Percentiles rank a stretch among this genome's conserved stretches.
phyloP scores from a whole-genome alignment of 2,888 invertebrate genomes.

The Ormyrus thymus region DNA sequence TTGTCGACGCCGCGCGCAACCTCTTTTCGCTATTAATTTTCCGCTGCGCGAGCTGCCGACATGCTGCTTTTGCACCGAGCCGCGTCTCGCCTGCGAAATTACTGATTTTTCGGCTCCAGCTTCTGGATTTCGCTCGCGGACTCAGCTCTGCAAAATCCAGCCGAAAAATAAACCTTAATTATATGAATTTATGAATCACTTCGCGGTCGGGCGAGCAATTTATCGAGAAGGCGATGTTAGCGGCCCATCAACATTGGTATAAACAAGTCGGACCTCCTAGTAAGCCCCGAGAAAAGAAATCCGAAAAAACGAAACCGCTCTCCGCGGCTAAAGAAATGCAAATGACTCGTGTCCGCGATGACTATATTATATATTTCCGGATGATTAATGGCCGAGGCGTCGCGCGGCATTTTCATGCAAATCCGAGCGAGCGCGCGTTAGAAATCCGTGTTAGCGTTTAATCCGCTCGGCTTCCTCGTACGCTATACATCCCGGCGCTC shows the following conservation, averaged over 20 bases:
- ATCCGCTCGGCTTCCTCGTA: slow-evolving; percentile 36
- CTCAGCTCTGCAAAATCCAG: background rate
- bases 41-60: background rate
- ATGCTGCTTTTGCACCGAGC: no score
- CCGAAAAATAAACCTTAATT: no score
- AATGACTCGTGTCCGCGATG: slow-evolving; percentile 47
- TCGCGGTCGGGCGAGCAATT: background rate
- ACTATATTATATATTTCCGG: slow-evolving; percentile 54
- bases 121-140: background rate
- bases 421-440: slow-evolving; percentile 40
- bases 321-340: slow-evolving; percentile 36
- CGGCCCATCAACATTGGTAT: background rate
- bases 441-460: slow-evolving; percentile 43
- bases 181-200: no score
- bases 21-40: slow-evolving; percentile 45
- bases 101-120: no score
- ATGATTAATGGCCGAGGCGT: slow-evolving; percentile 47
- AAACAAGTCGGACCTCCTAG: background rate
- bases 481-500: no score
- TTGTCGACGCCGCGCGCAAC: background rate
- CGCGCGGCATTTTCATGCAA: slow-evolving; percentile 53
- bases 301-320: slow-evolving; percentile 18
- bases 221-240: background rate
- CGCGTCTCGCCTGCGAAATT: no score
- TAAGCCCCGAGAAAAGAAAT: slow-evolving; percentile 4